These are phyloP conservation scores for Hemiscyllium ocellatum DNA, from an alignment of 2,113 vertebrate genomes.

Conservation along the genomic window DNA sequence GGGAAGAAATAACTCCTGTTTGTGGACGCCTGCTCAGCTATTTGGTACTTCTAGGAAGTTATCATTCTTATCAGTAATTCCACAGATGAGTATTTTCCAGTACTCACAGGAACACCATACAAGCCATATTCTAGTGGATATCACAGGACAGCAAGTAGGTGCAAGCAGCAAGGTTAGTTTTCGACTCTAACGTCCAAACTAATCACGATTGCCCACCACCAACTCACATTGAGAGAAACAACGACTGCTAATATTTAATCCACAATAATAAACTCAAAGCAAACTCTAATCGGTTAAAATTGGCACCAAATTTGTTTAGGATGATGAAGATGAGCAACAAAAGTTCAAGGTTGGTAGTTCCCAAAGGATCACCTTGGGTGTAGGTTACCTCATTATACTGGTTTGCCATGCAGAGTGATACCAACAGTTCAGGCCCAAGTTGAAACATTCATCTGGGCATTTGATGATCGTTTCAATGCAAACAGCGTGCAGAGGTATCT, in stretches of 20 bases:
- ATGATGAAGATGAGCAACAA: background rate
- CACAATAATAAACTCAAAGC: background rate
- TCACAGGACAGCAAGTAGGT: background rate
- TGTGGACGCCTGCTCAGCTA: background rate
- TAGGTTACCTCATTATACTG: too few relatives aligned
- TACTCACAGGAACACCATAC: background rate
- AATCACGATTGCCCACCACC: background rate
- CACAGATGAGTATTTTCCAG: background rate
- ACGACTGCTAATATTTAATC: background rate
- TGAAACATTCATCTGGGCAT: too few relatives aligned
- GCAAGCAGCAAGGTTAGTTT: background rate
- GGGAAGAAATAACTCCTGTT: background rate
- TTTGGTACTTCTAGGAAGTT: background rate
- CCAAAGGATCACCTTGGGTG: too few relatives aligned
- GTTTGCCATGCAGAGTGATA: too few relatives aligned
- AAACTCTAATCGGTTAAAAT: background rate
- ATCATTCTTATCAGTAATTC: background rate
- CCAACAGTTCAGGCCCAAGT: too few relatives aligned
- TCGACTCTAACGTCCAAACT: background rate
- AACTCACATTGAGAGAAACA: background rate
- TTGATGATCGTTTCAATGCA: too few relatives aligned
- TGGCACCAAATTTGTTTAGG: background rate
- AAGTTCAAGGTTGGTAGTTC: background rate
- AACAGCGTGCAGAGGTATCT: too few relatives aligned
- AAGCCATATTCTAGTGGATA: background rate